Evolutionary conservation across 2,888 invertebrate genomes (phyloP).

Genomic region (Pedicia rivosa): DNA sequence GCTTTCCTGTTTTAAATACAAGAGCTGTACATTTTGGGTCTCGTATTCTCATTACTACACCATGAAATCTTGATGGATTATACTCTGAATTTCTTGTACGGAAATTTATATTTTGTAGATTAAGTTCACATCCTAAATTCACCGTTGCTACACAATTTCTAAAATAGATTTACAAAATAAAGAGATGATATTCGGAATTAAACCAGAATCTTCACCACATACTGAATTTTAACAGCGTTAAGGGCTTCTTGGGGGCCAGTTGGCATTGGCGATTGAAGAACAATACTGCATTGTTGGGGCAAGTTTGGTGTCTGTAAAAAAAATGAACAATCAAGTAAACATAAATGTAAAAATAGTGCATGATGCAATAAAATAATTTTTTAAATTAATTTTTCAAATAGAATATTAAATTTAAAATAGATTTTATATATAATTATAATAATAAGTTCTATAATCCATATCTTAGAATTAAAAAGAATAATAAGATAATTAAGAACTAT

Average conservation of each 20-base stretch:
- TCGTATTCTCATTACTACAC: constrained; percentile 67
- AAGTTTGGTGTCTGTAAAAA: constrained; percentile 4
- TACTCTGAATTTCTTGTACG: constrained; percentile 71
- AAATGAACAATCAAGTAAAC: too few species aligned
- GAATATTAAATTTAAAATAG: too few species aligned
- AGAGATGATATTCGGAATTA: not conserved
- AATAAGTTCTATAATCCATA: too few species aligned
- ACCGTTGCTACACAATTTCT: constrained; percentile 74
- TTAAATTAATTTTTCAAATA: constrained; percentile 9
- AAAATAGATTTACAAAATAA: constrained; percentile 7
- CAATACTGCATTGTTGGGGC: constrained; percentile 36
- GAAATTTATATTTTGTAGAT: constrained; percentile 57
- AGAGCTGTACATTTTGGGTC: constrained; percentile 61
- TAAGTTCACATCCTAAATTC: constrained; percentile 52
- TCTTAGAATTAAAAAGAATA: too few species aligned
- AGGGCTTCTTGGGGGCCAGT: constrained; percentile 40
- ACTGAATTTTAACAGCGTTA: constrained; percentile 45
- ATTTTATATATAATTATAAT: too few species aligned
- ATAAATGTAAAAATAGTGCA: not conserved
- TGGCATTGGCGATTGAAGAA: constrained; percentile 35
- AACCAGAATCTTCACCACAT: constrained; percentile 18
- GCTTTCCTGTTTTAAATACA: constrained; percentile 59
- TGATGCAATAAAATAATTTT: not conserved
- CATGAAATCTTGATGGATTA: constrained; percentile 66
- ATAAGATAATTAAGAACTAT: too few species aligned